These are phyloP conservation scores for Rotaria macrura DNA, from an alignment of 2,888 invertebrate genomes.

Conservation along the genomic window DNA sequence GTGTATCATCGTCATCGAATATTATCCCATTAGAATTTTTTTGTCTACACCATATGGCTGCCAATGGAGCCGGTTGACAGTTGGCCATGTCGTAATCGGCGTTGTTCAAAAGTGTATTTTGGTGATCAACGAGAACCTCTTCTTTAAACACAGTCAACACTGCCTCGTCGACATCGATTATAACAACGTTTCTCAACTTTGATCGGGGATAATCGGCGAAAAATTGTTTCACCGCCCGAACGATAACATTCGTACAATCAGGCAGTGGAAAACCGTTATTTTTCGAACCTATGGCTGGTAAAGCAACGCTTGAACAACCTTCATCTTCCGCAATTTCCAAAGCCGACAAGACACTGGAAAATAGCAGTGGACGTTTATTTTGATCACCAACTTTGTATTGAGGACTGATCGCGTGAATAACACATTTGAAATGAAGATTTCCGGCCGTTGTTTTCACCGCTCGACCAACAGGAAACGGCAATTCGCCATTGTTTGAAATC, in stretches of 20 bases:
- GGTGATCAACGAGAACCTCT: background rate
- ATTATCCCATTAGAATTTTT: background rate
- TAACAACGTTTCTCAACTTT: background rate
- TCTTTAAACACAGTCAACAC: background rate
- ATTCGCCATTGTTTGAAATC: background rate
- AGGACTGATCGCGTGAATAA: slow-evolving; percentile 25
- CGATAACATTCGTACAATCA: slow-evolving; percentile 35
- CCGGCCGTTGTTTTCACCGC: slow-evolving; percentile 36
- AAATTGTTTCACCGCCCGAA: background rate
- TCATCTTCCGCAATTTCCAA: slow-evolving; percentile 34
- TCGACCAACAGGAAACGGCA: slow-evolving; percentile 36
- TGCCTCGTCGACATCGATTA: background rate
- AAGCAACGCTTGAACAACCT: slow-evolving; percentile 37
- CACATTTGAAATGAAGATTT: slow-evolving; percentile 35
- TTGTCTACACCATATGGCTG: background rate
- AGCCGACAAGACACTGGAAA: background rate
- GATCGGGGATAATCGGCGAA: background rate
- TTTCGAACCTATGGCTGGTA: slow-evolving; percentile 41
- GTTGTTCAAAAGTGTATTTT: background rate
- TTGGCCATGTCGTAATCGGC: background rate
- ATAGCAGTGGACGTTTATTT: background rate
- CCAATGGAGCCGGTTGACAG: background rate
- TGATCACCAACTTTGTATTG: background rate
- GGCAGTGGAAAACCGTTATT: slow-evolving; percentile 37
- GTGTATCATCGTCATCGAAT: background rate